Percentiles rank a stretch among this genome's conserved stretches.
These are phyloP conservation scores for Hedychridium roseum DNA, from an alignment of 2,888 invertebrate genomes.

Conservation along the genomic window DNA sequence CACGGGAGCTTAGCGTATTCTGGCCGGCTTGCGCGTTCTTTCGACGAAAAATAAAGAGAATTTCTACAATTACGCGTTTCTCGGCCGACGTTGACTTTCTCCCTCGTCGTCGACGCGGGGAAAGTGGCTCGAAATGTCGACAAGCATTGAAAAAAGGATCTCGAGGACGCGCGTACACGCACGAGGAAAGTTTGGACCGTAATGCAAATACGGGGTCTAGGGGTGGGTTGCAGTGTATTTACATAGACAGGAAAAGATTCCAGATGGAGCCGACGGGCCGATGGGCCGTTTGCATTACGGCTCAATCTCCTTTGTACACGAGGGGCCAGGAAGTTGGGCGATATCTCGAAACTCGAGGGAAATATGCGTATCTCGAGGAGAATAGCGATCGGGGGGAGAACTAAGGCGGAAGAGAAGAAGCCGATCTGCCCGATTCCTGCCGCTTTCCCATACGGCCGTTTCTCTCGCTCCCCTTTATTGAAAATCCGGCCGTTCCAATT, in stretches of 20 bases:
- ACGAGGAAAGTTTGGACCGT: no score
- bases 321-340: constrained; percentile 41
- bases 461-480: neutral
- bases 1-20: no score
- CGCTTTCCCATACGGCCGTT: neutral
- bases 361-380: constrained; percentile 49
- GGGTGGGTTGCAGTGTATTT: no score
- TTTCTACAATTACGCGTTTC: no score
- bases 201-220: no score
- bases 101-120: no score
- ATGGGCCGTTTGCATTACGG: constrained; percentile 42
- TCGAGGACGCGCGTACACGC: neutral
- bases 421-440: constrained; percentile 3
- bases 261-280: constrained; percentile 26
- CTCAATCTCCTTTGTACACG: constrained; percentile 33
- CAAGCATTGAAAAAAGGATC: constrained; percentile 7
- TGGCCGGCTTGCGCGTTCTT: no score
- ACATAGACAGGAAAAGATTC: constrained; percentile 31
- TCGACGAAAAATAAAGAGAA: no score
- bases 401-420: constrained; percentile 25
- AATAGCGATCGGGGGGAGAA: constrained; percentile 41
- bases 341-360: constrained; percentile 44
- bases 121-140: no score
- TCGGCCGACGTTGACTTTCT: no score
- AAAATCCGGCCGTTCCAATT: constrained; percentile 33